These are phyloP conservation scores for Uria aalge DNA, from an alignment of 2,113 vertebrate species.

Conservation along the genomic window DNA sequence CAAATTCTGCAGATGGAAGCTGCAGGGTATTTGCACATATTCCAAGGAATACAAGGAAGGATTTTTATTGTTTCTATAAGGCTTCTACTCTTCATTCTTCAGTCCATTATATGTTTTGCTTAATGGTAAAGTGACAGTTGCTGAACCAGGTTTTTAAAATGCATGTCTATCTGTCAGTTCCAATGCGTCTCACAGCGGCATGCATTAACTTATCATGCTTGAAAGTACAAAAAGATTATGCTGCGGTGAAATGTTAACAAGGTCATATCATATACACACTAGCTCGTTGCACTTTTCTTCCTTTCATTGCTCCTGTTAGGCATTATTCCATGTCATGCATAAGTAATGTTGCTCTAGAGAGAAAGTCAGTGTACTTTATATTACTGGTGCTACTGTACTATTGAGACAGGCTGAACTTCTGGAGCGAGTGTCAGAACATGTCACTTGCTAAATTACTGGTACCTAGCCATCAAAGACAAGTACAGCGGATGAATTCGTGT, in stretches of 20 bases:
- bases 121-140: not conserved
- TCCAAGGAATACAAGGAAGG: not conserved
- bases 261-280: slow-evolving; percentile 50
- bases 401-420: slow-evolving; percentile 37
- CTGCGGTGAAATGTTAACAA: slow-evolving; percentile 52
- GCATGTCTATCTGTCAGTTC: slow-evolving; percentile 41
- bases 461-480: slow-evolving; percentile 12
- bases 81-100: not conserved
- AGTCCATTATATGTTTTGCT: not conserved
- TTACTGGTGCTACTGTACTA: not conserved
- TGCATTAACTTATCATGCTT: slow-evolving; percentile 38
- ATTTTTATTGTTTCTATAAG: not conserved
- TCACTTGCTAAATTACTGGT: slow-evolving; percentile 23
- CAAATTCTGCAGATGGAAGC: not conserved
- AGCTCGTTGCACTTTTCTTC: slow-evolving; percentile 51
- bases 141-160: slow-evolving; percentile 34
- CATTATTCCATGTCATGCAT: slow-evolving; percentile 59
- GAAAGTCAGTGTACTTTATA: slow-evolving; percentile 3
- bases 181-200: not conserved
- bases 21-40: not conserved
- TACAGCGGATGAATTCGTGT: not conserved
- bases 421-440: slow-evolving; percentile 8
- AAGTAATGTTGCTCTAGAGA: slow-evolving; percentile 42
- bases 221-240: slow-evolving; percentile 53
- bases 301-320: slow-evolving; percentile 44